Evolutionary conservation across 2,888 invertebrate genomes (phyloP).

Genomic region (Aromia moschata): DNA sequence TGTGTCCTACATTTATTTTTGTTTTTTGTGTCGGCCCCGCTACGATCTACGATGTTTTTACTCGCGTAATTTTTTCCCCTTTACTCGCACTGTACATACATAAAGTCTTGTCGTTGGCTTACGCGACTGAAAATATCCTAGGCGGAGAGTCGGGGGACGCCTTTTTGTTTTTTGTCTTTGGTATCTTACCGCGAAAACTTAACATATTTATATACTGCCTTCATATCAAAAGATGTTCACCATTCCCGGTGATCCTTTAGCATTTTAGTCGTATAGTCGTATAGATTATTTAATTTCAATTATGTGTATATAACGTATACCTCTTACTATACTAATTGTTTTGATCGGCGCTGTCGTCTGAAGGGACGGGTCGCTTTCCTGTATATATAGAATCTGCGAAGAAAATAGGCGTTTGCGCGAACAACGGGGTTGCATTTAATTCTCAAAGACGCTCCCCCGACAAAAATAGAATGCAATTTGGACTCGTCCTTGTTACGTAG

Average conservation of each 20-base stretch:
- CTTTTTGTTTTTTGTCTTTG: slow-evolving; percentile 23
- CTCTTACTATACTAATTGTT: not conserved
- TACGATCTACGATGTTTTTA: slow-evolving; percentile 21
- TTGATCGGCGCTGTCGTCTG: not conserved
- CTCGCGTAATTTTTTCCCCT: slow-evolving; percentile 24
- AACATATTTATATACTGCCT: slow-evolving; percentile 47
- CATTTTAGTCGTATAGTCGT: slow-evolving; percentile 34
- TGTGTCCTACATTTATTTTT: too few species aligned
- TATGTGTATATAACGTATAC: slow-evolving; percentile 28
- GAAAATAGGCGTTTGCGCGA: too few species aligned
- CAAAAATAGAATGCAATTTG: too few species aligned
- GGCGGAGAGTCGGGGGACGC: slow-evolving; percentile 19
- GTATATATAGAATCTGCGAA: not conserved
- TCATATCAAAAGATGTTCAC: slow-evolving; percentile 43
- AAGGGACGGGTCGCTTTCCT: not conserved
- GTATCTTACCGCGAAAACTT: slow-evolving; percentile 34
- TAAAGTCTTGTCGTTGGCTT: slow-evolving; percentile 24
- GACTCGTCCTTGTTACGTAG: not conserved
- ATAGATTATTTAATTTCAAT: slow-evolving; percentile 31
- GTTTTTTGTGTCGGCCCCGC: not conserved
- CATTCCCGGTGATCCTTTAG: slow-evolving; percentile 15
- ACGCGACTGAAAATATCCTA: slow-evolving; percentile 27
- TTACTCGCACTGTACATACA: slow-evolving; percentile 36
- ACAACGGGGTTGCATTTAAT: too few species aligned
- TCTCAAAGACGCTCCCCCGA: too few species aligned